Conservation (phyloP, 2,888 invertebrate genomes). For the Chloromyia formosa region DNA sequence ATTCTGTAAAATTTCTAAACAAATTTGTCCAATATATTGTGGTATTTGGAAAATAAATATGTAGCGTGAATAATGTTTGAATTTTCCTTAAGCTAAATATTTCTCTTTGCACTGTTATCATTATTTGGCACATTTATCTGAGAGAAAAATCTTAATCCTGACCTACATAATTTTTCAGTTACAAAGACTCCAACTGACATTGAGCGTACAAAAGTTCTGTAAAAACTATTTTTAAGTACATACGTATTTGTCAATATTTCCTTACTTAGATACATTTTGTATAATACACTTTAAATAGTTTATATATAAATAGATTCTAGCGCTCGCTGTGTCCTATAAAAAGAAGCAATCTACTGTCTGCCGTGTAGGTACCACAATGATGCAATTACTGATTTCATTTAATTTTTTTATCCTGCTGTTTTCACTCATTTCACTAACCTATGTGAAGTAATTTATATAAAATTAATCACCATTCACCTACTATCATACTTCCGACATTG, state of each 20-base stretch:
- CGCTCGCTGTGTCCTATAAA: too few relatives aligned
- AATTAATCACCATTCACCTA: constrained; percentile 39
- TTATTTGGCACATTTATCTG: constrained; percentile 29
- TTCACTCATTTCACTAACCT: too few relatives aligned
- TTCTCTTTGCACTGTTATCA: background rate
- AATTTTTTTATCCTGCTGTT: too few relatives aligned
- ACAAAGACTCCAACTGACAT: background rate
- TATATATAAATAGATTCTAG: too few relatives aligned
- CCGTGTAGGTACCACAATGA: constrained; percentile 6
- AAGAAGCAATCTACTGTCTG: background rate
- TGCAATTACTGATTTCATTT: background rate
- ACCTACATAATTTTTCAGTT: background rate
- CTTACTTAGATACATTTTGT: background rate
- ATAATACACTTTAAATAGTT: background rate
- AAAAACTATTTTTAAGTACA: constrained; percentile 31
- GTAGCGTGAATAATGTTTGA: too few relatives aligned
- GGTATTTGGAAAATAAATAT: too few relatives aligned
- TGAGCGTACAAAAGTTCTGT: constrained; percentile 34
- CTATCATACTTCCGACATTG: constrained; percentile 64
- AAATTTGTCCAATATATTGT: too few relatives aligned
- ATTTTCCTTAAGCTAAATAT: background rate
- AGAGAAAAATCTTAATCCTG: background rate
- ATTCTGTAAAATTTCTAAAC: too few relatives aligned
- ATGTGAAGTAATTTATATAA: background rate
- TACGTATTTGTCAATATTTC: too few relatives aligned